phyloP scores from a whole-genome alignment of 2,113 vertebrate species.

The Salvator merianae region DNA sequence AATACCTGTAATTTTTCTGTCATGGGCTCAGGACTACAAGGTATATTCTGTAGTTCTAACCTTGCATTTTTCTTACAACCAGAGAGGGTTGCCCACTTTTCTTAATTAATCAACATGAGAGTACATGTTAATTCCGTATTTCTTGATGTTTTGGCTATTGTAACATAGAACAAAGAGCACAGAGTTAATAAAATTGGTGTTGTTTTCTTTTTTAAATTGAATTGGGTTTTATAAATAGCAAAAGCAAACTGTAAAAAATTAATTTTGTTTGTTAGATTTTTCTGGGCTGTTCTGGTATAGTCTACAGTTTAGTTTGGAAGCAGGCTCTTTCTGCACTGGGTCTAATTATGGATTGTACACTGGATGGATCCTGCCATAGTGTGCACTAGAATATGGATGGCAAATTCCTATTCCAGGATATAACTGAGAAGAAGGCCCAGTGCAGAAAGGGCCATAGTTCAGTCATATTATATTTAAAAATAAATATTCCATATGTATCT shows the following conservation, averaged over 20 bases:
- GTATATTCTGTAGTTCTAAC: slow-evolving; percentile 58
- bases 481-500: too few relatives aligned
- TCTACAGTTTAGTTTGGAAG: too few relatives aligned
- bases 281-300: too few relatives aligned
- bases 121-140: not conserved
- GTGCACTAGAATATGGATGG: too few relatives aligned
- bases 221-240: not conserved
- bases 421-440: too few relatives aligned
- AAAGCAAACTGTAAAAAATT: not conserved
- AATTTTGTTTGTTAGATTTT: too few relatives aligned
- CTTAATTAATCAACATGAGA: not conserved
- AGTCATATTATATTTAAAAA: too few relatives aligned
- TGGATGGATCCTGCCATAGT: too few relatives aligned
- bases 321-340: too few relatives aligned
- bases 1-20: slow-evolving; percentile 96
- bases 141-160: not conserved
- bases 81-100: not conserved
- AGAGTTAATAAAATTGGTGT: not conserved
- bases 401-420: too few relatives aligned
- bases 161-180: not conserved
- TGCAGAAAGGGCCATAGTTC: too few relatives aligned
- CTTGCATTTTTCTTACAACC: not conserved
- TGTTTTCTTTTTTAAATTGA: not conserved
- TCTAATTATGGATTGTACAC: too few relatives aligned
- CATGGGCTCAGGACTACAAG: slow-evolving; percentile 83